These are phyloP conservation scores for Agrypnus murinus DNA, from an alignment of 2,888 invertebrate species.

Conservation along the genomic window DNA sequence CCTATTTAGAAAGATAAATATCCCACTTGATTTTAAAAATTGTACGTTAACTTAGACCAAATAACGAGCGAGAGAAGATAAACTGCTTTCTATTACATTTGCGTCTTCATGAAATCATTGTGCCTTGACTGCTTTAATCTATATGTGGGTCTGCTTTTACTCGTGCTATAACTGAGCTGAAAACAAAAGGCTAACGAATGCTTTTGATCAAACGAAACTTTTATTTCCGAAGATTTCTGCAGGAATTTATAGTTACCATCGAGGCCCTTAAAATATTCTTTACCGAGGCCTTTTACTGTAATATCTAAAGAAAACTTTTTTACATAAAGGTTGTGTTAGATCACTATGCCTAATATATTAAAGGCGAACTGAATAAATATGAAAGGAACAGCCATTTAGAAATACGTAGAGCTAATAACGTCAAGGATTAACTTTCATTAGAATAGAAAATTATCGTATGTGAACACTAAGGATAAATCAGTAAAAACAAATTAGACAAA, in stretches of 20 bases:
- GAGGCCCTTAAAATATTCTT: background rate
- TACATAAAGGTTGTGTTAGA: too few species aligned
- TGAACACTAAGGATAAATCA: constrained; percentile 20
- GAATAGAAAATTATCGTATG: constrained; percentile 8
- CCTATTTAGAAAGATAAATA: background rate
- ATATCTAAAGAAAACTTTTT: too few species aligned
- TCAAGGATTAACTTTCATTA: constrained; percentile 7
- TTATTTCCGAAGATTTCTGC: constrained; percentile 47
- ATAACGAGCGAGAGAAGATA: constrained; percentile 8
- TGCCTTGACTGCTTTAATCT: constrained; percentile 36
- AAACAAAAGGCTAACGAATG: constrained; percentile 51
- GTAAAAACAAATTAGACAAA: constrained; percentile 16
- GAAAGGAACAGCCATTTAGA: background rate
- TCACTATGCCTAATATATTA: too few species aligned
- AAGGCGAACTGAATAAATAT: background rate
- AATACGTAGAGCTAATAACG: background rate
- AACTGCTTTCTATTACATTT: constrained; percentile 29
- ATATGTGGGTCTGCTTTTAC: constrained; percentile 46
- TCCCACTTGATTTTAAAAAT: constrained; percentile 5
- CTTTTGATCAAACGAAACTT: constrained; percentile 52
- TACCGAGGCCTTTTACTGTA: too few species aligned
- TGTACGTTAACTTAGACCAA: background rate
- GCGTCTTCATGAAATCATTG: constrained; percentile 36
- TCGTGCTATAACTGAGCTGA: constrained; percentile 46
- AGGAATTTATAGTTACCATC: constrained; percentile 43